Evolutionary conservation across 2,113 vertebrate species (phyloP).

Genomic region (Scophthalmus maximus): DNA sequence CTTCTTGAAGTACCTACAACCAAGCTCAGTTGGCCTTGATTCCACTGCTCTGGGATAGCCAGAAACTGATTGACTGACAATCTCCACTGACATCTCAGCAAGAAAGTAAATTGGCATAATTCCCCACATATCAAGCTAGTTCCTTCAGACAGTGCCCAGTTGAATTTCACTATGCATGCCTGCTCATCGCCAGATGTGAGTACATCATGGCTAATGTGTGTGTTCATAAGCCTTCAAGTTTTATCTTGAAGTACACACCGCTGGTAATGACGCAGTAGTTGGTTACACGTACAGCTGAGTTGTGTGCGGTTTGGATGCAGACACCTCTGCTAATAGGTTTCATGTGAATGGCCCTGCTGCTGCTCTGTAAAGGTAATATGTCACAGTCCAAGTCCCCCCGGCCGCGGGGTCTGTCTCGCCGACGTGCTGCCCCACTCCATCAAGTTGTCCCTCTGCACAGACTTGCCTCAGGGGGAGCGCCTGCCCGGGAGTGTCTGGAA

Average conservation of each 20-base stretch:
- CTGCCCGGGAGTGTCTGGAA: slow-evolving; percentile 57
- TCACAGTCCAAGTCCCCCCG: slow-evolving; percentile 76
- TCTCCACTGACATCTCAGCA: neutral
- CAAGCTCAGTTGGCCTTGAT: too few species aligned
- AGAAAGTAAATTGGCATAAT: neutral
- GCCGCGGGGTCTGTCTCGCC: slow-evolving; percentile 67
- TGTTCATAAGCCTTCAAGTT: neutral
- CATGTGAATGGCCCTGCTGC: slow-evolving; percentile 67
- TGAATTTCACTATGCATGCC: neutral
- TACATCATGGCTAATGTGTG: neutral
- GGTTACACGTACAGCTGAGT: slow-evolving; percentile 37
- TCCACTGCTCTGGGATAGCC: neutral
- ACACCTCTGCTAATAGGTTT: slow-evolving; percentile 76
- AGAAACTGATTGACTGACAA: neutral
- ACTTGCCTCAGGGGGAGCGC: slow-evolving; percentile 48
- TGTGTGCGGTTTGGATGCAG: slow-evolving; percentile 52
- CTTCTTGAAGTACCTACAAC: too few species aligned
- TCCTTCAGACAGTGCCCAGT: neutral
- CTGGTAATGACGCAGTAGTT: slow-evolving; percentile 7
- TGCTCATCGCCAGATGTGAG: neutral
- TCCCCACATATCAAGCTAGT: neutral
- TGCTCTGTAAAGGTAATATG: slow-evolving; percentile 77
- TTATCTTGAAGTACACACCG: neutral
- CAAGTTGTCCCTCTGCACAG: slow-evolving; percentile 70
- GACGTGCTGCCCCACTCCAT: slow-evolving; percentile 76